A percentile compares a stretch with the other conserved stretches of the same genome.
These are phyloP conservation scores for Prunella strophiata DNA, from an alignment of 2,797 vertebrate species.

Conservation along the genomic window DNA sequence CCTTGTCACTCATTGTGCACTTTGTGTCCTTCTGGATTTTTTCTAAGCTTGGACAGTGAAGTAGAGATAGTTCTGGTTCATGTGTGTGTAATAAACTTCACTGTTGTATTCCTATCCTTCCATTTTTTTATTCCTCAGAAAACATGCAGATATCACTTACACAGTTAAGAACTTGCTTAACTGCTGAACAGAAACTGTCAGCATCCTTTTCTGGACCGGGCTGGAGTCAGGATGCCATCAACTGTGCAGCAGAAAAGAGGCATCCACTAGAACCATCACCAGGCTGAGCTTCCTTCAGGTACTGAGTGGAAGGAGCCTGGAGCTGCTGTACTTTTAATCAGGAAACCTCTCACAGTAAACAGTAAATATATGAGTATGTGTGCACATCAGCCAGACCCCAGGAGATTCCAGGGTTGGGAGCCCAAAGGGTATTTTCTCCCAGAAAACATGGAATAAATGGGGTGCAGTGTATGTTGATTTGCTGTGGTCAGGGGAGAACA, in stretches of 20 bases:
- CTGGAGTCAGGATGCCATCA: background rate
- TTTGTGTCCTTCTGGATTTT: background rate
- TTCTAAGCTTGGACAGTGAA: background rate
- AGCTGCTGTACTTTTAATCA: background rate
- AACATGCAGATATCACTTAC: background rate
- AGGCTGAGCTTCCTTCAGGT: background rate
- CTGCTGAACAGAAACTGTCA: background rate
- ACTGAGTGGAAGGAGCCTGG: background rate
- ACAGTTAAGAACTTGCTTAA: background rate
- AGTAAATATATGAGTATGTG: background rate
- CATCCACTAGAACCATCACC: background rate
- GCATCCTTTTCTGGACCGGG: background rate
- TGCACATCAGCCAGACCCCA: background rate
- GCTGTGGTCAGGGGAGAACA: background rate
- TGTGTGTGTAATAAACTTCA: background rate
- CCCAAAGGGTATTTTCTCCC: background rate
- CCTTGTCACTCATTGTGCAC: background rate
- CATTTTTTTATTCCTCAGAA: background rate
- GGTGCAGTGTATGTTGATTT: accelerated
- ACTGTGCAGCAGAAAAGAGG: background rate
- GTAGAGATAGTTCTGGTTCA: background rate
- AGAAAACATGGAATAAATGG: background rate
- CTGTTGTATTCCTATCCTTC: background rate
- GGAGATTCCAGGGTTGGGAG: background rate
- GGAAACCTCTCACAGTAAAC: background rate